A percentile compares a stretch with the other conserved stretches of the same genome.
Conservation (phyloP, 2,113 vertebrate species). For the Hemichromis elongatus region DNA sequence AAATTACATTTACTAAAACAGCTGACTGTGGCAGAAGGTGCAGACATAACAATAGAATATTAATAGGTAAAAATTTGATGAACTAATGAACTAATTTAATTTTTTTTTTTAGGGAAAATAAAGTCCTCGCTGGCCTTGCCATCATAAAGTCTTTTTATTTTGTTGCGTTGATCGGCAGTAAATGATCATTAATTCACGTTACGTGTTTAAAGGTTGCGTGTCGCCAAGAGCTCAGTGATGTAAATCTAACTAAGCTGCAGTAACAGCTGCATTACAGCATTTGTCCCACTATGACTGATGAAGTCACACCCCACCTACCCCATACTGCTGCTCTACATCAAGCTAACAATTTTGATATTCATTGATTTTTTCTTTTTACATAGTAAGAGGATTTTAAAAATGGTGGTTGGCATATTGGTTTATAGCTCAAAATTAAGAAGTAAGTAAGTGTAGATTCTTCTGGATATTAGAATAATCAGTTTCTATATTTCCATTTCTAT, state of each 20-base stretch:
- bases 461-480: not conserved
- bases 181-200: conserved; percentile 5
- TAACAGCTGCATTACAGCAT: conserved; percentile 6
- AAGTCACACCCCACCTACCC: not conserved
- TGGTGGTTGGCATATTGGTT: not conserved
- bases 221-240: conserved; percentile 24
- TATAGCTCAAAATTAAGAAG: not conserved
- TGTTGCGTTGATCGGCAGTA: not conserved
- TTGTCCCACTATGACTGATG: not conserved
- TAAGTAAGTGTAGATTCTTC: not conserved
- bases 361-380: not conserved
- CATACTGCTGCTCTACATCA: not conserved
- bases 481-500: not conserved
- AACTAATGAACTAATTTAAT: not conserved
- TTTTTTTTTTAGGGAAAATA: not conserved
- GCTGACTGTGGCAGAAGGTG: not conserved
- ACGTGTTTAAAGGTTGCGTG: conserved; percentile 18
- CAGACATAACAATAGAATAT: not conserved
- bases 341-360: not conserved
- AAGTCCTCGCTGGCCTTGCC: not conserved
- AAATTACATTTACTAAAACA: not conserved
- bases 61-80: not conserved
- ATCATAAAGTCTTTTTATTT: not conserved
- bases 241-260: conserved; percentile 32
- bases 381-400: not conserved